Evolutionary conservation across 1,140 invertebrate genomes (phyloP).

Genomic region (Globodera ellingtonae): DNA sequence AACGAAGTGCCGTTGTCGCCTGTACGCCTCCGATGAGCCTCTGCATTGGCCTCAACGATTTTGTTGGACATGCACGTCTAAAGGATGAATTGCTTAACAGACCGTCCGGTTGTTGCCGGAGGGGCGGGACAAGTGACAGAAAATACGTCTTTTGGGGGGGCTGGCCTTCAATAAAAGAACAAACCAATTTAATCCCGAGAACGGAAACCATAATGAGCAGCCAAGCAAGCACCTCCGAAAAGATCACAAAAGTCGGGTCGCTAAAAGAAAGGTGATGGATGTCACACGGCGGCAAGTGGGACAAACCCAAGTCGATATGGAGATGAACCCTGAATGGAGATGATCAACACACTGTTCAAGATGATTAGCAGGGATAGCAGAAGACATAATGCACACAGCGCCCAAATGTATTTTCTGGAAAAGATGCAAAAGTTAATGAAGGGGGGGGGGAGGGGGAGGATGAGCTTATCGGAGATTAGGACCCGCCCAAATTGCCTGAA

Average conservation of each 20-base stretch:
- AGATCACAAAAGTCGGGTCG: slow-evolving; percentile 31
- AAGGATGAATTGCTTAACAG: neutral
- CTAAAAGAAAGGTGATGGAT: slow-evolving; percentile 3
- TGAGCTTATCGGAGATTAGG: neutral
- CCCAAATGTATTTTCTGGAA: slow-evolving; percentile 39
- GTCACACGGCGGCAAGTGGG: too few species aligned
- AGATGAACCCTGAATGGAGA: slow-evolving; percentile 17
- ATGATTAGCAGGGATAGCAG: slow-evolving; percentile 34
- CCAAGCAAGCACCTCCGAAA: slow-evolving; percentile 35
- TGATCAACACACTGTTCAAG: slow-evolving; percentile 22
- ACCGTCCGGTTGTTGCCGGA: too few species aligned
- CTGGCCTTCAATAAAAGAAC: neutral
- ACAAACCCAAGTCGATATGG: slow-evolving; percentile 18
- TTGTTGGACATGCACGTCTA: slow-evolving; percentile 24
- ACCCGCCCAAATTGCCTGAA: slow-evolving; percentile 28
- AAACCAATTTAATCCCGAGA: slow-evolving; percentile 27
- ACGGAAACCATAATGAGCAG: slow-evolving; percentile 25
- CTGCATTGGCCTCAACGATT: neutral
- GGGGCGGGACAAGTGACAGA: too few species aligned
- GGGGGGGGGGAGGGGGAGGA: neutral
- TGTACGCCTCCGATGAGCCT: neutral
- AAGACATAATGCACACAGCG: slow-evolving; percentile 27
- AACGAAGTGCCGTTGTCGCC: neutral
- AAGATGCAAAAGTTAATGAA: neutral
- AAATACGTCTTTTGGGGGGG: too few species aligned